Conservation (phyloP, 2,888 invertebrate species). For the Plebejus anna region DNA sequence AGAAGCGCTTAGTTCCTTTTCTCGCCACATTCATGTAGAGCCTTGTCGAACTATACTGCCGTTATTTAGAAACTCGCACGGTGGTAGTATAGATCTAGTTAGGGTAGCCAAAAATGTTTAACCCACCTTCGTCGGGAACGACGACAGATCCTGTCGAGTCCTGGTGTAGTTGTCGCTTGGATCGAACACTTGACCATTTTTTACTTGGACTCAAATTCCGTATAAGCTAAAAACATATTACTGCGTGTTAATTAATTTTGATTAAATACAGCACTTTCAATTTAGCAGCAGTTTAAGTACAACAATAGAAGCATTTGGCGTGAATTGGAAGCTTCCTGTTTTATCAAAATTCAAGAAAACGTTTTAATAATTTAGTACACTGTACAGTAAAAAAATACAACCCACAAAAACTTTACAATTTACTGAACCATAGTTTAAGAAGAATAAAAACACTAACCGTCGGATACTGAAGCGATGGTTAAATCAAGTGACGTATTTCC, state of each 20-base stretch:
- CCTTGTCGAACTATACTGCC: too few relatives aligned
- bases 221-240: constrained; percentile 75
- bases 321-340: not conserved
- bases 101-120: too few relatives aligned
- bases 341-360: not conserved
- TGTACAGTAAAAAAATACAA: not conserved
- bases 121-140: constrained; percentile 63
- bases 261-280: not conserved
- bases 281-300: not conserved
- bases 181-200: constrained; percentile 55
- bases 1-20: too few relatives aligned
- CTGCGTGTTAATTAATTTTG: constrained; percentile 25
- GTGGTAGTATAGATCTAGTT: too few relatives aligned
- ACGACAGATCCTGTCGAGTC: constrained; percentile 83
- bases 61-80: too few relatives aligned
- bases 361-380: not conserved
- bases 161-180: constrained; percentile 60
- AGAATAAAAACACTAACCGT: not conserved
- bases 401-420: not conserved
- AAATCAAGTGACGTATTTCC: too few relatives aligned
- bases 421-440: not conserved
- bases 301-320: constrained; percentile 1
- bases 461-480: not conserved
- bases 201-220: constrained; percentile 76
- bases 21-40: too few relatives aligned